A percentile compares a stretch with the other conserved stretches of the same genome.
phyloP scores from a whole-genome alignment of 1,140 invertebrate species.

The Diachasmimorpha longicaudata region DNA sequence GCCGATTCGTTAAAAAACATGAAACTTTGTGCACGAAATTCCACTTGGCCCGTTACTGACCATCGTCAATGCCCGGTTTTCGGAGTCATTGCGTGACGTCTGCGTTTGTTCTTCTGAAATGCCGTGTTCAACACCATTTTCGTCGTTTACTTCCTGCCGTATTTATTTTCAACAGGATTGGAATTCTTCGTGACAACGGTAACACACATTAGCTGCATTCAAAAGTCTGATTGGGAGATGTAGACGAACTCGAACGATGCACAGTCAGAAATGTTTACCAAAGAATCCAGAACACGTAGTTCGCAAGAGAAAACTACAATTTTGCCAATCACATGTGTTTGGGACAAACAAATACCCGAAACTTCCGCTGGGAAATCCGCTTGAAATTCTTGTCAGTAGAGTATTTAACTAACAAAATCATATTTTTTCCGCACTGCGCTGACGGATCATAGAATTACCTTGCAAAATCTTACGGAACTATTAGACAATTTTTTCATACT shows the following conservation, averaged over 20 bases:
- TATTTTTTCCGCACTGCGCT: too few relatives aligned
- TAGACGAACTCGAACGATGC: not conserved
- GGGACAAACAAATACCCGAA: too few relatives aligned
- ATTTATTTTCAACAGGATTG: not conserved
- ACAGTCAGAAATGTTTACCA: too few relatives aligned
- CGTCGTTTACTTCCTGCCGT: not conserved
- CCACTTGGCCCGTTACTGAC: slow-evolving; percentile 18
- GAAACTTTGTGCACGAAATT: slow-evolving; percentile 24
- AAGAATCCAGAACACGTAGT: too few relatives aligned
- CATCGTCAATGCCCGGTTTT: slow-evolving; percentile 20
- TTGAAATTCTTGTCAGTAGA: too few relatives aligned
- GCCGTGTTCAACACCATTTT: slow-evolving; percentile 19
- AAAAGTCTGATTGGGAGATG: not conserved
- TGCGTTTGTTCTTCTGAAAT: slow-evolving; percentile 3
- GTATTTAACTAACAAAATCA: too few relatives aligned
- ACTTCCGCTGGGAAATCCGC: too few relatives aligned
- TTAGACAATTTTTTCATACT: too few relatives aligned
- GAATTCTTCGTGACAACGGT: not conserved
- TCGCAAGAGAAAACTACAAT: too few relatives aligned
- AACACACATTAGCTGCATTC: not conserved
- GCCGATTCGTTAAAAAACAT: not conserved
- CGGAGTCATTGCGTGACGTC: slow-evolving; percentile 17
- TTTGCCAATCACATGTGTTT: too few relatives aligned
- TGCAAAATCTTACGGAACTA: too few relatives aligned
- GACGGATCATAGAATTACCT: too few relatives aligned